Percentiles rank a stretch among this genome's conserved stretches.
Conservation (phyloP, 2,113 vertebrate genomes). For the Peromyscus polionotus region DNA sequence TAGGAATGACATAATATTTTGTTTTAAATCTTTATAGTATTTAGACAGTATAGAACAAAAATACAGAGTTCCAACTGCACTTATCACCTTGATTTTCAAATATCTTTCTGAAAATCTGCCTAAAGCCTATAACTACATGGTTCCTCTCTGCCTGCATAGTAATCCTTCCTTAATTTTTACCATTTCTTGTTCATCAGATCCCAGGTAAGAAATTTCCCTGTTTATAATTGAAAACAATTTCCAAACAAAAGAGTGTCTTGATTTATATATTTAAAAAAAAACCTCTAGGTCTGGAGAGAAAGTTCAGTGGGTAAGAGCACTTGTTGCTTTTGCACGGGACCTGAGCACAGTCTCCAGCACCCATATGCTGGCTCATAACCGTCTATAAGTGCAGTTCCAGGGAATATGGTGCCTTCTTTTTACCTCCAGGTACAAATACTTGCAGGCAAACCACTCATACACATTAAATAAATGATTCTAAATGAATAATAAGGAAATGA, state of each 20-base stretch:
- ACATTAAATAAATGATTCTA: neutral
- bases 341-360: neutral
- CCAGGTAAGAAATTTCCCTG: neutral
- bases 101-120: constrained; percentile 11
- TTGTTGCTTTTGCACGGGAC: neutral
- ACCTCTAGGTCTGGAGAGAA: neutral
- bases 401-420: neutral
- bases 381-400: neutral
- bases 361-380: too few species aligned
- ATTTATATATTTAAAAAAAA: neutral
- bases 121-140: neutral
- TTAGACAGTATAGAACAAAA: neutral
- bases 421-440: neutral
- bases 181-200: constrained; percentile 8
- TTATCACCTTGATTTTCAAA: neutral
- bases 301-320: neutral
- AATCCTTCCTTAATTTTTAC: constrained; percentile 5
- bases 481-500: neutral
- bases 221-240: constrained; percentile 56
- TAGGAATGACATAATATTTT: neutral
- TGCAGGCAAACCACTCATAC: neutral
- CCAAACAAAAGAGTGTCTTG: neutral
- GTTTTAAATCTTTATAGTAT: neutral
- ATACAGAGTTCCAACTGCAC: neutral
- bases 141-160: neutral